Evolutionary conservation across 2,888 invertebrate genomes (phyloP).

Genomic region (Rotaria magnacalcarata): DNA sequence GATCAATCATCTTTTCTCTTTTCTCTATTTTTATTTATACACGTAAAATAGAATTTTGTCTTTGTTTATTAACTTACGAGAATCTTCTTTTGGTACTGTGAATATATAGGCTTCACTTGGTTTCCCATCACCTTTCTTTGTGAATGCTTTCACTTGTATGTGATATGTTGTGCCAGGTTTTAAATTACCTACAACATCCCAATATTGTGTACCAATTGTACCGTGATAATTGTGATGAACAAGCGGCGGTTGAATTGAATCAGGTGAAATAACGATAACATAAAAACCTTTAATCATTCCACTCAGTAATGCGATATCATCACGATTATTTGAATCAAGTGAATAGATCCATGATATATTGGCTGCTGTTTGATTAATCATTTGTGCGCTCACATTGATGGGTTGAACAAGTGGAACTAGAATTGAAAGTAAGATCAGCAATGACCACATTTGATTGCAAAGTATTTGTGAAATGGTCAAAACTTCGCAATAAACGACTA

Average conservation of each 20-base stretch:
- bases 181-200: conserved; percentile 28
- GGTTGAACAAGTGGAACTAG: conserved; percentile 31
- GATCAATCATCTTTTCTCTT: neutral
- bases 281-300: conserved; percentile 22
- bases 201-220: conserved; percentile 23
- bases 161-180: conserved; percentile 28
- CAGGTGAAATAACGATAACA: conserved; percentile 20
- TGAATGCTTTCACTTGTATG: conserved; percentile 28
- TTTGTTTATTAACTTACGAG: neutral
- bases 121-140: conserved; percentile 20
- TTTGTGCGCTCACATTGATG: neutral
- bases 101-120: conserved; percentile 21
- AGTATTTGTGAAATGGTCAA: neutral
- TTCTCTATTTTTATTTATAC: neutral
- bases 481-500: neutral
- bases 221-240: conserved; percentile 23
- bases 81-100: conserved; percentile 25
- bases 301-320: conserved; percentile 15
- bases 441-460: neutral
- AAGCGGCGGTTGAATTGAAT: neutral
- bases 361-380: conserved; percentile 35
- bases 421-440: neutral
- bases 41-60: neutral
- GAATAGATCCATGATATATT: conserved; percentile 32
- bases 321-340: conserved; percentile 16